phyloP scores from a whole-genome alignment of 1,140 invertebrate species.

The Drosophila aff. region DNA sequence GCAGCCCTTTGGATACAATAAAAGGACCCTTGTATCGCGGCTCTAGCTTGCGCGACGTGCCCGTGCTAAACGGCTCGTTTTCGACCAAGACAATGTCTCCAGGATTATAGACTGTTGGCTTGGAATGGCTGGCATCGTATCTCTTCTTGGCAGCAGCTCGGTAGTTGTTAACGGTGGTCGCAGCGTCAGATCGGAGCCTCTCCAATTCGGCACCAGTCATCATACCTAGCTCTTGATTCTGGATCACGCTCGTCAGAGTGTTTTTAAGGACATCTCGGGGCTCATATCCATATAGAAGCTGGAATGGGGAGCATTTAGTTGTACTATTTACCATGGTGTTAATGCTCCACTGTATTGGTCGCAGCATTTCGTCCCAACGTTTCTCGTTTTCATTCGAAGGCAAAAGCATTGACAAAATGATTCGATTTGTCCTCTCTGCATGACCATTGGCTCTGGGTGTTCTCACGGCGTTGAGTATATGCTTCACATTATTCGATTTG shows the following conservation, averaged over 20 bases:
- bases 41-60: slow-evolving; percentile 14
- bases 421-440: neutral
- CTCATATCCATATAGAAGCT: neutral
- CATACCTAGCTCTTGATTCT: no score
- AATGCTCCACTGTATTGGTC: neutral
- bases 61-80: slow-evolving; percentile 14
- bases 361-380: neutral
- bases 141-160: slow-evolving; percentile 25
- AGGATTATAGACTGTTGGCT: slow-evolving; percentile 9
- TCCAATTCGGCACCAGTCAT: no score
- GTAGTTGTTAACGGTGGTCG: slow-evolving; percentile 10
- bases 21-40: neutral
- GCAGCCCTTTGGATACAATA: neutral
- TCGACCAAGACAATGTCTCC: slow-evolving; percentile 18
- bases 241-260: neutral
- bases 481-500: neutral
- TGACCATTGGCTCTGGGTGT: slow-evolving; percentile 10
- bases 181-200: neutral
- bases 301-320: neutral
- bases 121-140: slow-evolving; percentile 10
- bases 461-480: neutral
- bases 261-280: neutral
- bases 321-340: neutral
- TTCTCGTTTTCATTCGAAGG: neutral
- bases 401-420: neutral